Percentiles rank a stretch among this genome's conserved stretches.
Evolutionary conservation across 1,140 invertebrate species (phyloP).

Genomic region (Drosophila melanica): DNA sequence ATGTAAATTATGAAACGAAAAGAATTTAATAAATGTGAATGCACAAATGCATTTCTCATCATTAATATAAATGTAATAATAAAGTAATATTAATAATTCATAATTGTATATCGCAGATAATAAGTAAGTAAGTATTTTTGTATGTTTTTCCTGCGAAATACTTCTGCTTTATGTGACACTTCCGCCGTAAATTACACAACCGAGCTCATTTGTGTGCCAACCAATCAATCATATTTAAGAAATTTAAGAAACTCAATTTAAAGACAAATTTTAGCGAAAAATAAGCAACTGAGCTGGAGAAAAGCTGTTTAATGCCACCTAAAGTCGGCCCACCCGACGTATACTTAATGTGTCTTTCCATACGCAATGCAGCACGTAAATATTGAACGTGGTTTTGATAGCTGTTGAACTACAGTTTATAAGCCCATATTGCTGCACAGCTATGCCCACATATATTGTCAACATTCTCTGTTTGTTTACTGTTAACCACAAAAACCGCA

Average conservation of each 20-base stretch:
- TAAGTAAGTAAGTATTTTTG: neutral
- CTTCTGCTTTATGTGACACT: too few relatives aligned
- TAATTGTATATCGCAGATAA: too few relatives aligned
- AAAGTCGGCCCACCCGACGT: conserved; percentile 1
- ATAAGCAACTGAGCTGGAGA: neutral
- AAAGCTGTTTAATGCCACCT: neutral
- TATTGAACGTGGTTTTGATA: conserved; percentile 38
- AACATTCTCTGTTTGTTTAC: conserved; percentile 33
- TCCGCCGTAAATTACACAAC: neutral
- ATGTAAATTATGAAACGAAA: neutral
- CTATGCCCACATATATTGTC: neutral
- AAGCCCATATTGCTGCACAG: neutral
- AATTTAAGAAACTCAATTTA: too few relatives aligned
- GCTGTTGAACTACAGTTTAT: conserved; percentile 32
- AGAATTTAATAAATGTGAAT: neutral
- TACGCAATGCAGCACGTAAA: conserved; percentile 16
- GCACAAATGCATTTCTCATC: too few relatives aligned
- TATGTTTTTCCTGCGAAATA: too few relatives aligned
- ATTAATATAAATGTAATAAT: too few relatives aligned
- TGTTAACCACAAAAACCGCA: conserved; percentile 39
- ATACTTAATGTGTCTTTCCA: conserved; percentile 31
- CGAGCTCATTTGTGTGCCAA: too few relatives aligned
- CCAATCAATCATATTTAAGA: too few relatives aligned
- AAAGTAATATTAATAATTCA: too few relatives aligned
- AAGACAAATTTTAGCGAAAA: neutral